Evolutionary conservation across 1,140 invertebrate species (phyloP), one percentile per base, ranked within the genome.

Genomic region (Agraylea sexmaculata): DNA sequence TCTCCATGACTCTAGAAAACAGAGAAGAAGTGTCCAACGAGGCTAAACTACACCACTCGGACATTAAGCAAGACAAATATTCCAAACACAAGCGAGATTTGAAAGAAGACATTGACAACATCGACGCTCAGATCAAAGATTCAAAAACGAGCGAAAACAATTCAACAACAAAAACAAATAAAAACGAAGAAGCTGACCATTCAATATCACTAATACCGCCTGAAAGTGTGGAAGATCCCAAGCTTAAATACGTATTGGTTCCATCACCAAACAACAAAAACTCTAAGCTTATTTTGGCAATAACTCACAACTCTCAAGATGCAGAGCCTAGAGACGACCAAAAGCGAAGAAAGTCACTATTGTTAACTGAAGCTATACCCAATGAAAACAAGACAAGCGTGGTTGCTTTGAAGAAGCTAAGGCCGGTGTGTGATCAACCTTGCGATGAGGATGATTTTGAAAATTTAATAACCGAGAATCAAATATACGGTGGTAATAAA

Each of bases 401-500:
- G 0, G 63, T 65, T 2, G 58, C 63, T 25, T 50, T 66, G 33
- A 66, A 68, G 51, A 43, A 60, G 4, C 49, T 60, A 18, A 61
- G 64, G 45, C 62, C 65, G 51, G n/a, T n/a, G n/a, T n/a, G n/a
- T n/a, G n/a, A n/a, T n/a, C 61, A 64, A 16, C 59, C 62, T 41
- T 61, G 54, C 41, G 65, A 68, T 43, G 63, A 65, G 47, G 64
- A 65, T 42, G 65, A 68, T 43, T 68, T 68, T 47, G 65, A 68
- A 48, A 66, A 66, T 52, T 54, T 68, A 42, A 68, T 68, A 18
- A 66, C 65, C 2, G 65, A 68, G 53, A 68, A 68, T 55, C 65
- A 68, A 57, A 68, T 68, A 38, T 68, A 68, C 53, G 65, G 63
- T 22, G 65, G 63, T 22, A 64, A 68, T 33, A 68, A 68, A 53